phyloP scores from a whole-genome alignment of 1,140 invertebrate species.

The Drosophila azteca region DNA sequence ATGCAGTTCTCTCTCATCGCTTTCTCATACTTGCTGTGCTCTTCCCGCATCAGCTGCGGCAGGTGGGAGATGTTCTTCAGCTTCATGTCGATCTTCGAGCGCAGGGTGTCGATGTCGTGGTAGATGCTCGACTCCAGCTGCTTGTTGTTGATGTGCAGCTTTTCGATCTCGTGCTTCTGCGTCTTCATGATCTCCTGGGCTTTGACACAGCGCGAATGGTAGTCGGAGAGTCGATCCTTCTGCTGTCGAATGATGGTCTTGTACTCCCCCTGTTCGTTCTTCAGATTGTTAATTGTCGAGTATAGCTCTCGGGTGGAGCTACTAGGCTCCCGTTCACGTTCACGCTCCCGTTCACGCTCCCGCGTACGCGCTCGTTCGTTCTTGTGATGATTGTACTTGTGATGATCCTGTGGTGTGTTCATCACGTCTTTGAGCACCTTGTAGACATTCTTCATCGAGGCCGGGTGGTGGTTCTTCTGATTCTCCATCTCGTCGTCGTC shows the following conservation, averaged over 20 bases:
- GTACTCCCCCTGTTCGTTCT: slow-evolving; percentile 66
- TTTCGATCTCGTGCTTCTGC: slow-evolving; percentile 77
- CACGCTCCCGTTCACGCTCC: neutral
- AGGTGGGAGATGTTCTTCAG: slow-evolving; percentile 65
- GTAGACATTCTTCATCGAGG: slow-evolving; percentile 56
- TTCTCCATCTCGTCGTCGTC: slow-evolving; percentile 21
- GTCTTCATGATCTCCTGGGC: slow-evolving; percentile 78
- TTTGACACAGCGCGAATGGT: slow-evolving; percentile 70
- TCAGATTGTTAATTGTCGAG: slow-evolving; percentile 61
- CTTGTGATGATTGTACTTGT: slow-evolving; percentile 14
- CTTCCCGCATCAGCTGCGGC: slow-evolving; percentile 67
- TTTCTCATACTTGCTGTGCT: slow-evolving; percentile 68
- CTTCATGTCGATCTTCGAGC: slow-evolving; percentile 69
- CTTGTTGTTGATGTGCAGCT: slow-evolving; percentile 72
- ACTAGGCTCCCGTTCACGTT: slow-evolving; percentile 6
- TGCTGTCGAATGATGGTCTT: slow-evolving; percentile 64
- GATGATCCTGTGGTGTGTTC: slow-evolving; percentile 49
- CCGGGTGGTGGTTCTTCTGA: slow-evolving; percentile 34
- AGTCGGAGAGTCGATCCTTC: slow-evolving; percentile 67
- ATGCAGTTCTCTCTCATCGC: slow-evolving; percentile 65
- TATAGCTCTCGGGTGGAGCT: slow-evolving; percentile 46
- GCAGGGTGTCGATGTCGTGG: slow-evolving; percentile 58
- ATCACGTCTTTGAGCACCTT: slow-evolving; percentile 67
- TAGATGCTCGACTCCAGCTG: slow-evolving; percentile 72
- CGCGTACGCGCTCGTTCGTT: slow-evolving; percentile 11